These are phyloP conservation scores for Trisateles emortualis DNA, from an alignment of 2,888 invertebrate species.

Conservation along the genomic window DNA sequence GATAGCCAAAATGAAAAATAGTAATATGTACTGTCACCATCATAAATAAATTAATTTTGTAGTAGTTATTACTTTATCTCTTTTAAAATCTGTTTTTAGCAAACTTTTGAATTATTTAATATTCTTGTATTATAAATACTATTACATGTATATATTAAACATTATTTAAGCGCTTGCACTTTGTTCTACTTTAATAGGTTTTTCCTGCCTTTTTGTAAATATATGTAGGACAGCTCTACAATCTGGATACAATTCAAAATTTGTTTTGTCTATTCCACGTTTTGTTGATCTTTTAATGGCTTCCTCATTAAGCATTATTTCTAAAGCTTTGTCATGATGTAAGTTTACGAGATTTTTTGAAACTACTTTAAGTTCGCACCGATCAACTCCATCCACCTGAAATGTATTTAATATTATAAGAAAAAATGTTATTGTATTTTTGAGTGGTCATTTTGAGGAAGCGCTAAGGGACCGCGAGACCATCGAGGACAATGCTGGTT, in stretches of 20 bases:
- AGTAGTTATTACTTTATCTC: not conserved
- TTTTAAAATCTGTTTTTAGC: too few relatives aligned
- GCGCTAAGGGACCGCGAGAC: too few relatives aligned
- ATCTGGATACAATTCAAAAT: constrained; percentile 74
- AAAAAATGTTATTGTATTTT: too few relatives aligned
- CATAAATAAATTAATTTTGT: constrained; percentile 1
- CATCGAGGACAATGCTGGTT: too few relatives aligned
- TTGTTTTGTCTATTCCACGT: constrained; percentile 66
- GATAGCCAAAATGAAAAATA: constrained; percentile 42
- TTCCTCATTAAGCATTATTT: constrained; percentile 71
- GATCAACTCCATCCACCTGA: constrained; percentile 80
- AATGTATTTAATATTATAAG: too few relatives aligned
- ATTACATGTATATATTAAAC: too few relatives aligned
- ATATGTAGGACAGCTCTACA: constrained; percentile 79
- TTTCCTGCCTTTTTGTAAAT: constrained; percentile 62
- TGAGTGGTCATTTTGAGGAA: too few relatives aligned
- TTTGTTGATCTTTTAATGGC: constrained; percentile 63
- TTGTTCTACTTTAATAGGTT: constrained; percentile 33
- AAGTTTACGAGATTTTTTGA: constrained; percentile 65
- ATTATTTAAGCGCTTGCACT: constrained; percentile 8
- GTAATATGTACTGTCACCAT: not conserved
- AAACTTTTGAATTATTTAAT: too few relatives aligned
- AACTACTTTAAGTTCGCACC: constrained; percentile 75
- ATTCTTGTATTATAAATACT: too few relatives aligned
- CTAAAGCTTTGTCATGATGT: constrained; percentile 66